Base-by-base conservation (phyloP, 2,888 invertebrate genomes). In the Agrotis exclamationis region DNA sequence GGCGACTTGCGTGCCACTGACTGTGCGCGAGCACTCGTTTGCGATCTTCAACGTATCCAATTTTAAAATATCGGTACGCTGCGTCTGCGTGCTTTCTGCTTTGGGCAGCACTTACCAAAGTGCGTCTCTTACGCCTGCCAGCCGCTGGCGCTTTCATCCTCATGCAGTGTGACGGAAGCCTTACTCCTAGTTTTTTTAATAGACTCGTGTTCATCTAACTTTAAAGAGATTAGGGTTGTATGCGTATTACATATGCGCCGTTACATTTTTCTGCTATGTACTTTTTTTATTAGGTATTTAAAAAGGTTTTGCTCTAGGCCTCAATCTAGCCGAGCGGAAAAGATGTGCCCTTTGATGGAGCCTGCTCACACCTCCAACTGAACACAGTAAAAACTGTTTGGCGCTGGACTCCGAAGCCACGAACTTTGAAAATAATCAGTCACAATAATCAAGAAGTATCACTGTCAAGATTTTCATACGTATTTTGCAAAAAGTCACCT, bases 1-100 rank as follows among this genome's bases (percentile, higher is more conserved):
- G 94, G 86, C 94, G 95, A 91, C 94, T 93, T 88, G 93, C 91
- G 92, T 91, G 89, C 94, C 94, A 95, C 95, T 95, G 95, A 93
- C 88, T 88, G 92, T 93, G 92, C 90, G 88, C 88, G 92, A 92
- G 93, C 93, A 89, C 80, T 83, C 87, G 87, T 81, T 89, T 87
- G 88, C 88, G 90, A 90, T 90, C 88, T 87, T 86, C 89, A 85
- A 91, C 92, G 91, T 92, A 91, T 93, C 90, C 94, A 93, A 93
- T 94, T 94, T 94, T 93, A 93, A 39, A 93, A 93, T 92, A 92
- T 92, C 87, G 89, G 88, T 90, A 87, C 84, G 84, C 70, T 78
- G 82, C 87, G 86, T 88, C 90, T 86, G 82, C 58, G 87, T 87
- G 89, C 87, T 93, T 95, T 94, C 85, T 87, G 86, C 82, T 80